phyloP scores from a whole-genome alignment of 2,797 vertebrate genomes.

The Xiphorhynchus erythropygius region DNA sequence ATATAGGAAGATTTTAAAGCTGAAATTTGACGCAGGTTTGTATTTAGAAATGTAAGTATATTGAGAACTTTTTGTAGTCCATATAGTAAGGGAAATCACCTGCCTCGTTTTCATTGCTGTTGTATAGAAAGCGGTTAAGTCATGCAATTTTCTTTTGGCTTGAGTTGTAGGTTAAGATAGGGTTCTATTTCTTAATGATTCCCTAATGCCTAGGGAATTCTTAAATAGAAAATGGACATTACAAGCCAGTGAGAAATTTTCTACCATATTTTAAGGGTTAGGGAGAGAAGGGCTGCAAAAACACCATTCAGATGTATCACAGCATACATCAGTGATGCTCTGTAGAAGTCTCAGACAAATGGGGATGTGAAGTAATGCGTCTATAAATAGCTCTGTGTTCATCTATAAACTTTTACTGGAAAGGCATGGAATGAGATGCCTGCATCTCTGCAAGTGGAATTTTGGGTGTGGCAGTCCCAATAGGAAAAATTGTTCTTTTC shows the following conservation, averaged over 20 bases:
- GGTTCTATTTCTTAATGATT: background rate
- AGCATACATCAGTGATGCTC: constrained; percentile 21
- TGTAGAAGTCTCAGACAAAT: constrained; percentile 12
- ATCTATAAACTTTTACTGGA: constrained; percentile 35
- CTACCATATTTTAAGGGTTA: background rate
- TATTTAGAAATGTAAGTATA: background rate
- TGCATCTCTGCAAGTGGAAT: background rate
- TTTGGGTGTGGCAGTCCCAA: background rate
- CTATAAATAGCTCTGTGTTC: constrained; percentile 54
- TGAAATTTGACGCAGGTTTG: background rate
- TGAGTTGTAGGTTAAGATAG: background rate
- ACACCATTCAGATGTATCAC: background rate
- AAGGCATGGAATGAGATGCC: constrained; percentile 41
- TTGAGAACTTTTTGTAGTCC: background rate
- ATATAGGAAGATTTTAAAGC: background rate
- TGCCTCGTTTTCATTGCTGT: background rate
- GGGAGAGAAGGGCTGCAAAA: background rate
- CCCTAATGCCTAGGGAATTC: background rate
- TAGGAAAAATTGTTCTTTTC: background rate
- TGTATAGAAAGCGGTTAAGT: background rate
- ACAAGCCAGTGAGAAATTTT: background rate
- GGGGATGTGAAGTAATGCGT: constrained; percentile 44
- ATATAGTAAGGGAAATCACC: background rate
- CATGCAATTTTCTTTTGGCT: background rate
- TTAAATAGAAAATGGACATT: background rate